A percentile compares a stretch with the other conserved stretches of the same genome.
Conservation (phyloP, 2,113 vertebrate species). For the Cathartes aura region DNA sequence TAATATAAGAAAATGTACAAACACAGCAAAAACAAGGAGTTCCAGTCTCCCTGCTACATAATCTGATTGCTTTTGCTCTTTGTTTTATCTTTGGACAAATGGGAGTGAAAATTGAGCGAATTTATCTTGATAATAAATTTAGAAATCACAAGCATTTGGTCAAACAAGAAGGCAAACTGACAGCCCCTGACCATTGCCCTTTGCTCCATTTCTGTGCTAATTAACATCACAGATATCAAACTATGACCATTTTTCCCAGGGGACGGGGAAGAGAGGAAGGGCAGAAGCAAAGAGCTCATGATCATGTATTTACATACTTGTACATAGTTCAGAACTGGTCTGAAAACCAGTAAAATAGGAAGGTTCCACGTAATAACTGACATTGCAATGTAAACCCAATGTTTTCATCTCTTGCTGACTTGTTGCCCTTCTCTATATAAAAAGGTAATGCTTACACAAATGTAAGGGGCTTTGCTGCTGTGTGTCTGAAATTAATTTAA, state of each 20-base stretch:
- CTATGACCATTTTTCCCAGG: background rate
- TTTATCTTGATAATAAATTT: background rate
- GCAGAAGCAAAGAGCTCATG: background rate
- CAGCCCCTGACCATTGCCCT: background rate
- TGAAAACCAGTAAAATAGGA: background rate
- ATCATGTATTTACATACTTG: background rate
- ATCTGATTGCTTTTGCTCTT: background rate
- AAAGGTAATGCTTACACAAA: background rate
- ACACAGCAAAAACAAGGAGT: background rate
- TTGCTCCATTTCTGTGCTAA: background rate
- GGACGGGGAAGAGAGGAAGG: background rate
- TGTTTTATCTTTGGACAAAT: background rate
- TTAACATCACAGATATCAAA: background rate
- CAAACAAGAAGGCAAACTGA: background rate
- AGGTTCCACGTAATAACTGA: background rate
- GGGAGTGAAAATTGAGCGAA: background rate
- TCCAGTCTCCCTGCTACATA: background rate
- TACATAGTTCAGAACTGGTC: background rate
- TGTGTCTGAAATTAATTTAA: background rate
- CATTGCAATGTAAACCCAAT: background rate
- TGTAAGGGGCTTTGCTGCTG: background rate
- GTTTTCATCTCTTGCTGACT: background rate
- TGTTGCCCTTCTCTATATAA: background rate
- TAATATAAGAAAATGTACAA: background rate
- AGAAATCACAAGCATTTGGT: background rate